phyloP scores from a whole-genome alignment of 2,888 invertebrate species.

The Netelia inedita region DNA sequence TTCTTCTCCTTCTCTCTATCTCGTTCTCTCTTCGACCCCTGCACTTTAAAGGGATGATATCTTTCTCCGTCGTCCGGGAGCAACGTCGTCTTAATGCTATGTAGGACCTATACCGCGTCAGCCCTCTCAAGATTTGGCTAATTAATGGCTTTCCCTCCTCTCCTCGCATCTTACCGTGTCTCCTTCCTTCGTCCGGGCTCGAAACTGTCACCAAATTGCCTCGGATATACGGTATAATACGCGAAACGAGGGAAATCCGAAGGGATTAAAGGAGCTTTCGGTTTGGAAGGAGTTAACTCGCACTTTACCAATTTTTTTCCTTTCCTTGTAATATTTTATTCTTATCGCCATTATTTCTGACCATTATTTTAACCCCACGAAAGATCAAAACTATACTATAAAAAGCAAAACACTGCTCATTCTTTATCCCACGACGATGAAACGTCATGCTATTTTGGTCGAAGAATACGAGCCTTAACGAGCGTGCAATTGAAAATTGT shows the following conservation, averaged over 20 bases:
- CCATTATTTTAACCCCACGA: background rate
- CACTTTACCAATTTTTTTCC: background rate
- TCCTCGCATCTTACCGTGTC: conserved; percentile 7
- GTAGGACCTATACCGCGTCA: conserved; percentile 7
- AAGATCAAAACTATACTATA: background rate
- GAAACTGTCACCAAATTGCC: conserved; percentile 61
- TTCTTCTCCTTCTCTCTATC: conserved; percentile 27
- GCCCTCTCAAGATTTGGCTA: conserved; percentile 61
- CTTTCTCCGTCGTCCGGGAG: conserved; percentile 12
- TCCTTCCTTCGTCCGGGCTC: conserved; percentile 16
- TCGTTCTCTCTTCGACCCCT: conserved; percentile 12
- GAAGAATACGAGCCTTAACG: conserved; percentile 53
- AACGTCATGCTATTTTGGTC: background rate
- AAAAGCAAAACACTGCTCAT: background rate
- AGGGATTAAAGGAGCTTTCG: conserved; percentile 19
- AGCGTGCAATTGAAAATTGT: conserved; percentile 63
- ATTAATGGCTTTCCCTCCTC: conserved; percentile 62
- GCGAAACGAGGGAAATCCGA: conserved; percentile 24
- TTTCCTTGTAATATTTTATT: background rate
- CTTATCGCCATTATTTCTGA: background rate
- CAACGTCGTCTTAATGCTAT: conserved; percentile 25
- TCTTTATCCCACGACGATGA: background rate
- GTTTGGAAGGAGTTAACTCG: background rate
- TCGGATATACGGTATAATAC: conserved; percentile 30
- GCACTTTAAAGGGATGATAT: conserved; percentile 44